phyloP scores from a whole-genome alignment of 2,797 vertebrate species.

The Enteromius treurensis region DNA sequence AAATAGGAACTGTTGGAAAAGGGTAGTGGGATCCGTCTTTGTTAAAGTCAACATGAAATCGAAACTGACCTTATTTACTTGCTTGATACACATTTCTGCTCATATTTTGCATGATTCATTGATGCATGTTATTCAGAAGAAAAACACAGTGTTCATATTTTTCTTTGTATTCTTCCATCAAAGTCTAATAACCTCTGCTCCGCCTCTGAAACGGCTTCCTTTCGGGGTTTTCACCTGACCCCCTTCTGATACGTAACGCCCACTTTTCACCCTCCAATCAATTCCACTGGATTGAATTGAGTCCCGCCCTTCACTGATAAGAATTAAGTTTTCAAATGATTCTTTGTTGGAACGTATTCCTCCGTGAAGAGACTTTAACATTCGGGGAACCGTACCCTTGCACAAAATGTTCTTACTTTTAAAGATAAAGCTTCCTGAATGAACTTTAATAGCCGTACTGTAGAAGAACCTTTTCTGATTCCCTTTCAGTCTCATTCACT shows the following conservation, averaged over 20 bases:
- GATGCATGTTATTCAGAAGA: neutral
- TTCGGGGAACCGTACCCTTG: neutral
- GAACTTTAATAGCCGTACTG: neutral
- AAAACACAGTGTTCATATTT: neutral
- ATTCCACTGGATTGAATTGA: conserved; percentile 5
- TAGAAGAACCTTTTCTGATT: too few relatives aligned
- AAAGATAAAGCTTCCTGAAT: neutral
- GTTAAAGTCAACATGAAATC: conserved; percentile 21
- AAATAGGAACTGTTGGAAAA: neutral
- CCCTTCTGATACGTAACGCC: neutral
- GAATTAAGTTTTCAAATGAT: neutral
- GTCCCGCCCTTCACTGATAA: neutral
- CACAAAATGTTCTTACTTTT: neutral
- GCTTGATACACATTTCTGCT: conserved; percentile 1
- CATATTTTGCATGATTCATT: conserved; percentile 7
- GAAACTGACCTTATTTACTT: conserved; percentile 13
- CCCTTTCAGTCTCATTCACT: too few relatives aligned
- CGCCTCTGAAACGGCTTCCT: neutral
- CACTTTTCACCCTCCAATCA: conserved; percentile 3
- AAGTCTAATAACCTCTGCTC: conserved; percentile 15
- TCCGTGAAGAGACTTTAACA: neutral
- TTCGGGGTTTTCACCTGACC: neutral
- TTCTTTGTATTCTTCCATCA: neutral
- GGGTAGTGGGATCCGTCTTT: conserved; percentile 20
- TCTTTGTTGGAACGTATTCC: neutral